phyloP scores from a whole-genome alignment of 2,113 vertebrate genomes.

The Lycocorax pyrrhopterus region DNA sequence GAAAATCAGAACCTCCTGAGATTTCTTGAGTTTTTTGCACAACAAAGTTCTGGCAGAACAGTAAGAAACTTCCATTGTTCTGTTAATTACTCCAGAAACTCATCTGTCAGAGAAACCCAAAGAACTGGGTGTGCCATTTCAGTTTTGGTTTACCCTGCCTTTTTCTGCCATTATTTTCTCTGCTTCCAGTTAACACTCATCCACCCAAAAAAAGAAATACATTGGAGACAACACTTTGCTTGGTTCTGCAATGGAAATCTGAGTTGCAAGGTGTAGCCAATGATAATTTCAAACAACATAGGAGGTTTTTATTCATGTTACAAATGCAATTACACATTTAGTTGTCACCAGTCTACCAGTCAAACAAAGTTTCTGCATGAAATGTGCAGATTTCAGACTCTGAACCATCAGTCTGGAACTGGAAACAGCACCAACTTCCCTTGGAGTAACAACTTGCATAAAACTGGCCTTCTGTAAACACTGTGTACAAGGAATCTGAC shows the following conservation, averaged over 20 bases:
- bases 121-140: background rate
- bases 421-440: background rate
- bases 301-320: background rate
- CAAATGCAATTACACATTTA: background rate
- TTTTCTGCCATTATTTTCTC: conserved; percentile 23
- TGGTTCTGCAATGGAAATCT: background rate
- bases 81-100: conserved; percentile 6
- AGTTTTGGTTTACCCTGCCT: background rate
- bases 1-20: background rate
- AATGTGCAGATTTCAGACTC: background rate
- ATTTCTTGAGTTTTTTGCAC: conserved; percentile 1
- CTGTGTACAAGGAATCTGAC: background rate
- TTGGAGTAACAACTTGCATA: background rate
- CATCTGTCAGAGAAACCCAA: background rate
- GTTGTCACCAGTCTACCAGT: background rate
- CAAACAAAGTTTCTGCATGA: background rate
- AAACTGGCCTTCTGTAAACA: conserved; percentile 52
- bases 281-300: background rate
- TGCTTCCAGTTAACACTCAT: conserved; percentile 22
- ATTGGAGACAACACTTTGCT: background rate
- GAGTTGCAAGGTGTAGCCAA: background rate
- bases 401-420: conserved; percentile 1
- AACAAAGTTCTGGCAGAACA: background rate
- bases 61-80: background rate
- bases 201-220: background rate